A percentile compares a stretch with the other conserved stretches of the same genome.
Evolutionary conservation across 2,888 invertebrate genomes (phyloP).

Genomic region (Hirtodrosophila histrioides): DNA sequence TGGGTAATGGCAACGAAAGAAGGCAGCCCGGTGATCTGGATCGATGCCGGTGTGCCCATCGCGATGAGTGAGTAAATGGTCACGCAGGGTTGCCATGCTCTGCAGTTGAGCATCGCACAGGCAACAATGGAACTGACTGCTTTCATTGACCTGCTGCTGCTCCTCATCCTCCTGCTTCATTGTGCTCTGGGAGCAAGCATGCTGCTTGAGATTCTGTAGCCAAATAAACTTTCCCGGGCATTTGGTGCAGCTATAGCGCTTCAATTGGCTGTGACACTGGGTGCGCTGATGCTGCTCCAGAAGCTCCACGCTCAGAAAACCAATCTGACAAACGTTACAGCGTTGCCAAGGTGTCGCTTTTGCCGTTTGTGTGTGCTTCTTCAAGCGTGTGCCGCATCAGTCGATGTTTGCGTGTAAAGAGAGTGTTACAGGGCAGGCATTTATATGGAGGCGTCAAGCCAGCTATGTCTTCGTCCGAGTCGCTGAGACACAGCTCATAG

Average conservation of each 20-base stretch:
- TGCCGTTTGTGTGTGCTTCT: conserved; percentile 83
- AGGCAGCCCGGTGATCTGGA: conserved; percentile 49
- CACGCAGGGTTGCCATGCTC: conserved; percentile 59
- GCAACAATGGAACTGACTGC: conserved; percentile 54
- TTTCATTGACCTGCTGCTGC: not conserved
- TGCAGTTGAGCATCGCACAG: conserved; percentile 64
- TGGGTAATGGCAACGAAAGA: conserved; percentile 50
- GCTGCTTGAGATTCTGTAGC: conserved; percentile 78
- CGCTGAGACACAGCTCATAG: conserved; percentile 82
- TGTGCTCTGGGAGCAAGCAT: conserved; percentile 67
- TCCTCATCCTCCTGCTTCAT: conserved; percentile 6
- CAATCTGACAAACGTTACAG: conserved; percentile 85
- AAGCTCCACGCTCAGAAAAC: conserved; percentile 85
- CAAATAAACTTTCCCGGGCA: conserved; percentile 83
- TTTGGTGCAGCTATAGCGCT: conserved; percentile 72
- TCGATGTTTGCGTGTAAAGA: conserved; percentile 76
- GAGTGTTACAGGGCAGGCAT: conserved; percentile 71
- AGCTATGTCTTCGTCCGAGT: conserved; percentile 80
- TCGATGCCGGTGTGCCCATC: conserved; percentile 72
- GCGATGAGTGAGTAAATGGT: conserved; percentile 64
- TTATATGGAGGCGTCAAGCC: conserved; percentile 54
- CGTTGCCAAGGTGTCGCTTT: conserved; percentile 84
- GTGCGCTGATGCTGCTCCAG: conserved; percentile 85
- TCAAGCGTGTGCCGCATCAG: conserved; percentile 75
- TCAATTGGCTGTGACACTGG: conserved; percentile 80